Conservation (phyloP, 2,113 vertebrate genomes). For the Pungitius pungitius region DNA sequence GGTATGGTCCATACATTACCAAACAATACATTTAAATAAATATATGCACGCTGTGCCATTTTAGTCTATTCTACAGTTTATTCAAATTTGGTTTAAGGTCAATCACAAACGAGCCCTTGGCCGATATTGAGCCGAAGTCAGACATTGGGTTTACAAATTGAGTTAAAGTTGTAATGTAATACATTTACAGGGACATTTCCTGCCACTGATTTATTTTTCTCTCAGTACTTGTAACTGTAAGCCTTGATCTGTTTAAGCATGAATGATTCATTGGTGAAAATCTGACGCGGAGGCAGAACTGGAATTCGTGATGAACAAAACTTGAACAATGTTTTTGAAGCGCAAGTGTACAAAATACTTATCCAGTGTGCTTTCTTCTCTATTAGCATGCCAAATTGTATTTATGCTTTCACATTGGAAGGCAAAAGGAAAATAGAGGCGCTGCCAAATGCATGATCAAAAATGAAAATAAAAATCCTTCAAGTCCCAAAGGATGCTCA, state of each 20-base stretch:
- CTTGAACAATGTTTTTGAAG: neutral
- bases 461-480: neutral
- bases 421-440: slow-evolving; percentile 40
- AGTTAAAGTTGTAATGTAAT: neutral
- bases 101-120: too few species aligned
- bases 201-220: neutral
- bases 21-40: slow-evolving; percentile 26
- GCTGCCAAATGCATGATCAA: slow-evolving; percentile 34
- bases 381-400: neutral
- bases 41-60: slow-evolving; percentile 7
- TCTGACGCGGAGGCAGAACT: neutral
- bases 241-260: neutral
- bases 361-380: slow-evolving; percentile 6
- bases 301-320: neutral
- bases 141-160: neutral
- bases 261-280: neutral
- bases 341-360: neutral
- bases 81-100: slow-evolving; percentile 1
- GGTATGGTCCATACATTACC: slow-evolving; percentile 57
- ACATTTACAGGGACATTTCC: neutral
- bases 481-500: slow-evolving; percentile 13
- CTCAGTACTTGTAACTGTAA: neutral
- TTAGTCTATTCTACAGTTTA: neutral
- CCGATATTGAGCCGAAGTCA: neutral
- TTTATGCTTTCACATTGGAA: neutral